Percentiles rank a stretch among this genome's conserved stretches.
Conservation (phyloP, 2,888 invertebrate genomes). For the Ophioninae sp. region DNA sequence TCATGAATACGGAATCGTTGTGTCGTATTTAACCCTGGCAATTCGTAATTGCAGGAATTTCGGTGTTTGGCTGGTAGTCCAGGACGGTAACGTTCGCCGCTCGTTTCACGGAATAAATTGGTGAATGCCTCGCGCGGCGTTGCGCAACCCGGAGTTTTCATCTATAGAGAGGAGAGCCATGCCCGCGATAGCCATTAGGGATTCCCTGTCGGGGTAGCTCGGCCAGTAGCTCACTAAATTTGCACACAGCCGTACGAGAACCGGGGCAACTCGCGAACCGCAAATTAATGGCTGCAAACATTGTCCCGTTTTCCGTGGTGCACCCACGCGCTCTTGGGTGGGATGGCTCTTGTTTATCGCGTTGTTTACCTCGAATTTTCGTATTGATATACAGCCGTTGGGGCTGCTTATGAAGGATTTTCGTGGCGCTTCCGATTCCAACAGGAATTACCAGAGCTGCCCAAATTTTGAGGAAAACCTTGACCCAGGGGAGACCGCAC, state of each 20-base stretch:
- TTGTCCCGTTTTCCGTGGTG: constrained; percentile 47
- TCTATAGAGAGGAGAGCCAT: constrained; percentile 23
- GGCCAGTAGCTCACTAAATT: constrained; percentile 80
- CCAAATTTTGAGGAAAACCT: constrained; percentile 26
- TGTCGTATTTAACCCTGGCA: constrained; percentile 77
- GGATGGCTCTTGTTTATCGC: constrained; percentile 58
- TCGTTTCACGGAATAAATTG: constrained; percentile 22
- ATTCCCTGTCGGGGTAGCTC: constrained; percentile 66
- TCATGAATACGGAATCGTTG: constrained; percentile 79
- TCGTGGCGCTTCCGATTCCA: background rate
- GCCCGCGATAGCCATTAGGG: constrained; percentile 79
- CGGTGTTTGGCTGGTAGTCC: constrained; percentile 58
- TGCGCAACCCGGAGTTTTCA: constrained; percentile 15
- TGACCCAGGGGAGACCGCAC: constrained; percentile 11
- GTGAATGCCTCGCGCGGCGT: constrained; percentile 22
- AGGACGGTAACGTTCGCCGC: constrained; percentile 11
- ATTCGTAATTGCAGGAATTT: constrained; percentile 79
- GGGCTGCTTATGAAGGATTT: constrained; percentile 43
- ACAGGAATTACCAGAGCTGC: background rate
- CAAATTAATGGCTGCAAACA: constrained; percentile 76
- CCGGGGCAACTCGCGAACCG: constrained; percentile 73
- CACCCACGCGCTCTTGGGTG: background rate
- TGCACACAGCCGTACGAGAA: constrained; percentile 70
- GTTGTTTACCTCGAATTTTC: constrained; percentile 34
- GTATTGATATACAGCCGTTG: background rate